Evolutionary conservation across 2,888 invertebrate species (phyloP).

Genomic region (Standfussiana lucernea): DNA sequence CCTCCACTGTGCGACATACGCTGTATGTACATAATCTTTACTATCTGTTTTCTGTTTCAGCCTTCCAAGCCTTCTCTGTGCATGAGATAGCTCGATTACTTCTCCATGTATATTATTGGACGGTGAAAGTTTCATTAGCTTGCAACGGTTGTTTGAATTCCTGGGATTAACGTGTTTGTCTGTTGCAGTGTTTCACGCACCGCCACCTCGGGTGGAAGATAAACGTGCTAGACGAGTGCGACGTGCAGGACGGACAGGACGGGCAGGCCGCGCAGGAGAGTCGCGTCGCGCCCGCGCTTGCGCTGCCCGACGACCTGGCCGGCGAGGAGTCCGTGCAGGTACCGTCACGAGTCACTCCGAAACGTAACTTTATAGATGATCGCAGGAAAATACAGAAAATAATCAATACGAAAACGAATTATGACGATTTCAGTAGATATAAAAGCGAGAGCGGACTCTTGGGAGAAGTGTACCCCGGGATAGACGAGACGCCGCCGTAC

Average conservation of each 20-base stretch:
- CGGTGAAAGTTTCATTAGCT: slow-evolving; percentile 76
- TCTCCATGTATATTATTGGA: slow-evolving; percentile 73
- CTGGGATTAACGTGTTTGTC: slow-evolving; percentile 44
- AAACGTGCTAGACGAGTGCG: slow-evolving; percentile 96
- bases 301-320: slow-evolving; percentile 81
- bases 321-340: slow-evolving; percentile 92
- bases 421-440: slow-evolving; percentile 89
- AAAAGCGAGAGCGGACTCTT: slow-evolving; percentile 78
- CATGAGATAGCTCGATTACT: slow-evolving; percentile 84
- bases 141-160: slow-evolving; percentile 17
- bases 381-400: slow-evolving; percentile 86
- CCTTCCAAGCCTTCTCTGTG: slow-evolving; percentile 89
- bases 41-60: slow-evolving; percentile 90
- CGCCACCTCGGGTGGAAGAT: slow-evolving; percentile 99
- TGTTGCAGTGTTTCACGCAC: slow-evolving; percentile 96
- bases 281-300: slow-evolving; percentile 84
- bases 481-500: slow-evolving; percentile 69
- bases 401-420: slow-evolving; percentile 87
- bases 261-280: slow-evolving; percentile 90
- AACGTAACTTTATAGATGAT: slow-evolving; percentile 89
- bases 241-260: slow-evolving; percentile 83
- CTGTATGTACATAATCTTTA: slow-evolving; percentile 86
- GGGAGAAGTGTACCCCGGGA: slow-evolving; percentile 77
- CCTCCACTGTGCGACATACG: slow-evolving; percentile 21
- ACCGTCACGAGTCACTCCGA: slow-evolving; percentile 91